These are phyloP conservation scores for Symphodus melops DNA, from an alignment of 2,113 vertebrate species.

Conservation along the genomic window DNA sequence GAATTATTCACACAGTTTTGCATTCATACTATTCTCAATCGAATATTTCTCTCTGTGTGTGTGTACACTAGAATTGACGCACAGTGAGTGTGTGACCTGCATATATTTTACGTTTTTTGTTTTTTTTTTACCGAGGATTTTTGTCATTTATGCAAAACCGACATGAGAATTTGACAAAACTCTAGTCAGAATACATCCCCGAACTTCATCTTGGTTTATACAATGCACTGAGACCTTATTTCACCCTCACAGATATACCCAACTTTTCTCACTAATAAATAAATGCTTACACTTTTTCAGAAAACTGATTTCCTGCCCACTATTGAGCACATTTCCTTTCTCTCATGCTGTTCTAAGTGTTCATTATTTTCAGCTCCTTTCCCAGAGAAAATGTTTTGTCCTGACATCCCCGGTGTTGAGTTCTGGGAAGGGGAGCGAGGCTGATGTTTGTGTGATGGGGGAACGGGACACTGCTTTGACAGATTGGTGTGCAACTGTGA, in stretches of 20 bases:
- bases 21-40: slow-evolving; percentile 32
- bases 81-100: slow-evolving; percentile 1
- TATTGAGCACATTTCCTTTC: slow-evolving; percentile 26
- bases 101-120: neutral
- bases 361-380: slow-evolving; percentile 38
- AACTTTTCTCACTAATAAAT: slow-evolving; percentile 31
- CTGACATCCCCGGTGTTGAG: slow-evolving; percentile 30
- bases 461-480: slow-evolving; percentile 66
- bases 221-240: neutral
- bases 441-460: slow-evolving; percentile 50
- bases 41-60: slow-evolving; percentile 2
- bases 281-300: slow-evolving; percentile 39
- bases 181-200: neutral
- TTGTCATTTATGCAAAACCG: slow-evolving; percentile 28
- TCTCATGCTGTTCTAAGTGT: slow-evolving; percentile 37
- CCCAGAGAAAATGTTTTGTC: slow-evolving; percentile 18
- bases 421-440: slow-evolving; percentile 13
- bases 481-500: slow-evolving; percentile 62
- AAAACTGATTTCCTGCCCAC: slow-evolving; percentile 31
- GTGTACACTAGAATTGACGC: slow-evolving; percentile 32
- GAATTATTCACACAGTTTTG: slow-evolving; percentile 39
- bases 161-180: slow-evolving; percentile 1
- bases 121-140: slow-evolving; percentile 3
- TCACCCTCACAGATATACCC: slow-evolving; percentile 5
- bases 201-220: neutral